Evolutionary conservation across 2,888 invertebrate species (phyloP).

Genomic region (Oscheius onirici): DNA sequence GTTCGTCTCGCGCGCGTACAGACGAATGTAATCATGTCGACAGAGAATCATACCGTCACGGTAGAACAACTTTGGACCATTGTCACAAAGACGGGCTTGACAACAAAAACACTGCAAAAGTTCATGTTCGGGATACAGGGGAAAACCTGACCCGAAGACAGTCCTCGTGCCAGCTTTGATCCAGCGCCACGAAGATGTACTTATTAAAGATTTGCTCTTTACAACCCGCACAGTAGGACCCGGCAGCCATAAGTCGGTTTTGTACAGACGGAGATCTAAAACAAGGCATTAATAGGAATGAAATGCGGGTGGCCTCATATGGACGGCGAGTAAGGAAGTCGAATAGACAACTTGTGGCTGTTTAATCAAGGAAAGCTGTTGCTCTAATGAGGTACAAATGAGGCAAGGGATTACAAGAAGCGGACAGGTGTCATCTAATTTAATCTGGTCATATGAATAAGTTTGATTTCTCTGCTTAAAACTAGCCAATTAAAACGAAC

Average conservation of each 20-base stretch:
- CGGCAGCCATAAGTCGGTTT: conserved; percentile 6
- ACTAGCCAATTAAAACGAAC: too few relatives aligned
- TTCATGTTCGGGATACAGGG: neutral
- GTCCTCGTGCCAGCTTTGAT: conserved; percentile 22
- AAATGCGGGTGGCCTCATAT: neutral
- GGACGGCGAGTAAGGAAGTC: conserved; percentile 2
- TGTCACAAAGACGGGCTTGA: neutral
- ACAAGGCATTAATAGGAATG: neutral
- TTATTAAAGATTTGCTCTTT: conserved; percentile 10
- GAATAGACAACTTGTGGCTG: neutral
- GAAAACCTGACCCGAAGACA: conserved; percentile 13
- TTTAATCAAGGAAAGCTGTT: conserved; percentile 15
- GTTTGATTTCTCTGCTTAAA: conserved; percentile 1
- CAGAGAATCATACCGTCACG: conserved; percentile 23
- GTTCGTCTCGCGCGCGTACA: conserved; percentile 10
- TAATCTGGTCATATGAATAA: conserved; percentile 19
- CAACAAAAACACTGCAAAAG: conserved; percentile 21
- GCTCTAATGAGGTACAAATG: conserved; percentile 20
- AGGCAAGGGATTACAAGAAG: conserved; percentile 10
- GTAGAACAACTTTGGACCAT: conserved; percentile 2
- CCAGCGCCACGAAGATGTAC: conserved; percentile 12
- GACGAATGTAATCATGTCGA: conserved; percentile 13
- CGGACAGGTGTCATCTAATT: conserved; percentile 19
- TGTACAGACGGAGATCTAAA: conserved; percentile 21
- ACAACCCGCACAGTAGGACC: conserved; percentile 14